A percentile compares a stretch with the other conserved stretches of the same genome.
phyloP scores from a whole-genome alignment of 2,888 invertebrate genomes.

The Resseliella maxima region DNA sequence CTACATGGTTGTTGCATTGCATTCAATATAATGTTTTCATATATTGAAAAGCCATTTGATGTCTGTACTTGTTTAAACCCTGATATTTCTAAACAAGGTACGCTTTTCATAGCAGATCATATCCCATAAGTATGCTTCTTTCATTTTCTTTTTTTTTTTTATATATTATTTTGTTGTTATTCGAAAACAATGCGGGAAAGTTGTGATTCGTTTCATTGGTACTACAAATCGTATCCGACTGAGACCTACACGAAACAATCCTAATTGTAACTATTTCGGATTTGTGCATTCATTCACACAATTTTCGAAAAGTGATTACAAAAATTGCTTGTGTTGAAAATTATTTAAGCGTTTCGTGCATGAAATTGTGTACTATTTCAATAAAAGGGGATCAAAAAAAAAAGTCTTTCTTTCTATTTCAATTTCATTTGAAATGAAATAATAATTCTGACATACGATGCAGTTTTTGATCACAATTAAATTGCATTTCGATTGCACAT shows the following conservation, averaged over 20 bases:
- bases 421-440: neutral
- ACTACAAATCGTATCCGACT: too few species aligned
- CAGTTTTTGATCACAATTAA: neutral
- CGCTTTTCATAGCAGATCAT: neutral
- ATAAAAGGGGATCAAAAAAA: neutral
- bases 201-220: neutral
- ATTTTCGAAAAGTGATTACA: conserved; percentile 9
- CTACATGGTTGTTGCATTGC: neutral
- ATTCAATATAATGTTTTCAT: neutral
- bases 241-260: conserved; percentile 7
- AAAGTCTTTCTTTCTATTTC: neutral
- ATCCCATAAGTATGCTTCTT: neutral
- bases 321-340: neutral
- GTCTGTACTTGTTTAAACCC: conserved; percentile 17
- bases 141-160: neutral
- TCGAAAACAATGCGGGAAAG: conserved; percentile 8
- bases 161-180: neutral
- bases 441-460: neutral
- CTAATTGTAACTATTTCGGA: neutral
- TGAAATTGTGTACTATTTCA: neutral
- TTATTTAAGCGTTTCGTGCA: neutral
- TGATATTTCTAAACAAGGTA: neutral
- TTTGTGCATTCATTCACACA: neutral
- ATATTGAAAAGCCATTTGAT: too few species aligned
- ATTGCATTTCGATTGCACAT: conserved; percentile 26